Evolutionary conservation across 1,140 invertebrate species (phyloP).

Genomic region (Lordiphosa mommai): DNA sequence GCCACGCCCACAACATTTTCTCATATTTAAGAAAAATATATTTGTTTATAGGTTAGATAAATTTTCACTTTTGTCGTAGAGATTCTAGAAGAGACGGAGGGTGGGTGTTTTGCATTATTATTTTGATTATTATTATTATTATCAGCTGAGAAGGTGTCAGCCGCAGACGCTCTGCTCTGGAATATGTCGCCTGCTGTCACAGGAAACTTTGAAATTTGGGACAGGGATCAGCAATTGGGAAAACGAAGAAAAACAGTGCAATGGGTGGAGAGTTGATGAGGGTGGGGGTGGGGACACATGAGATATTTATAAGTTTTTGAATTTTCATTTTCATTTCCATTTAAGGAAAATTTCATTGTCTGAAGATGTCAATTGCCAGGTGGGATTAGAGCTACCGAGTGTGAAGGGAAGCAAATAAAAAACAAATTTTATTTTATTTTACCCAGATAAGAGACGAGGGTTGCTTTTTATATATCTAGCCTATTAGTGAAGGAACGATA

Average conservation of each 20-base stretch:
- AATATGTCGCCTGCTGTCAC: constrained; percentile 7
- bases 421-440: constrained; percentile 42
- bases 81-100: constrained; percentile 1
- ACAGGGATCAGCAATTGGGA: constrained; percentile 2
- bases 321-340: constrained; percentile 63
- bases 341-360: constrained; percentile 63
- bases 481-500: no score
- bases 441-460: no score
- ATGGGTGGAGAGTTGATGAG: background rate
- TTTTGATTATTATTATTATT: constrained; percentile 39
- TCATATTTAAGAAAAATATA: constrained; percentile 72
- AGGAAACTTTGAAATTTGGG: constrained; percentile 1
- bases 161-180: constrained; percentile 26
- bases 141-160: constrained; percentile 50
- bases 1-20: constrained; percentile 59
- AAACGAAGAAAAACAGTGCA: constrained; percentile 7
- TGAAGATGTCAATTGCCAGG: constrained; percentile 49
- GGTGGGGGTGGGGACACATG: constrained; percentile 29
- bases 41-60: constrained; percentile 71
- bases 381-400: background rate
- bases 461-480: constrained; percentile 3
- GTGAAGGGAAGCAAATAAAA: background rate
- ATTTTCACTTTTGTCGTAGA: constrained; percentile 31
- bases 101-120: constrained; percentile 7
- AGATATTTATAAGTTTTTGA: constrained; percentile 65